These are phyloP conservation scores for Trichonephila inaurata DNA, from an alignment of 1,140 invertebrate genomes.

Conservation along the genomic window DNA sequence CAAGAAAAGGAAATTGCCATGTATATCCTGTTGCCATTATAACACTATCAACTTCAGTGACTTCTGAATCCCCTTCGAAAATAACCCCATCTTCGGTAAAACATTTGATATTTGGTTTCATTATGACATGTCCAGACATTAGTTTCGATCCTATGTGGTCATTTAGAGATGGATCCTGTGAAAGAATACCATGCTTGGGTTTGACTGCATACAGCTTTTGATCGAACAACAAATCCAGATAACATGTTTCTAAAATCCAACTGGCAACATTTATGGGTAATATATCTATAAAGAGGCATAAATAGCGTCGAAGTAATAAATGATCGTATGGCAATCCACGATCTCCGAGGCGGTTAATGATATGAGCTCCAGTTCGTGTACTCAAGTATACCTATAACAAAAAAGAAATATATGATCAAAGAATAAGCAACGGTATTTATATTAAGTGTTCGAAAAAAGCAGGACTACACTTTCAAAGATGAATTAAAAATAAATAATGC, in stretches of 20 bases:
- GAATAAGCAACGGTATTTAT: too few species aligned
- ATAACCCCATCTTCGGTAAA: conserved; percentile 80
- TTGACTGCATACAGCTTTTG: background rate
- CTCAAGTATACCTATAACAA: conserved; percentile 73
- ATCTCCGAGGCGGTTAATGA: background rate
- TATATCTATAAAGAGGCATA: background rate
- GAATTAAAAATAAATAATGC: too few species aligned
- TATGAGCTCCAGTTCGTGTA: conserved; percentile 81
- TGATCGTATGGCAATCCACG: background rate
- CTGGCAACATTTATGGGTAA: background rate
- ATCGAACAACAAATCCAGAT: background rate
- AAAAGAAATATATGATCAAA: background rate
- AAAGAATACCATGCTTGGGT: background rate
- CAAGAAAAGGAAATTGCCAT: conserved; percentile 81
- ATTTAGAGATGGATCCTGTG: conserved; percentile 79
- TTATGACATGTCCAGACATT: conserved; percentile 80
- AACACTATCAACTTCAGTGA: conserved; percentile 79
- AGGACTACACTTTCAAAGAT: too few species aligned
- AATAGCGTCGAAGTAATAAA: background rate
- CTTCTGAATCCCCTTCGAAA: conserved; percentile 78
- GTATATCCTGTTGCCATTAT: conserved; percentile 81
- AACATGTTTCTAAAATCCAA: background rate
- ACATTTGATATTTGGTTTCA: conserved; percentile 80
- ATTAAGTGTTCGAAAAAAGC: too few species aligned
- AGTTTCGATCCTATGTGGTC: conserved; percentile 76